Conservation (phyloP, 2,797 vertebrate species). For the Acanthurus leucopareius region DNA sequence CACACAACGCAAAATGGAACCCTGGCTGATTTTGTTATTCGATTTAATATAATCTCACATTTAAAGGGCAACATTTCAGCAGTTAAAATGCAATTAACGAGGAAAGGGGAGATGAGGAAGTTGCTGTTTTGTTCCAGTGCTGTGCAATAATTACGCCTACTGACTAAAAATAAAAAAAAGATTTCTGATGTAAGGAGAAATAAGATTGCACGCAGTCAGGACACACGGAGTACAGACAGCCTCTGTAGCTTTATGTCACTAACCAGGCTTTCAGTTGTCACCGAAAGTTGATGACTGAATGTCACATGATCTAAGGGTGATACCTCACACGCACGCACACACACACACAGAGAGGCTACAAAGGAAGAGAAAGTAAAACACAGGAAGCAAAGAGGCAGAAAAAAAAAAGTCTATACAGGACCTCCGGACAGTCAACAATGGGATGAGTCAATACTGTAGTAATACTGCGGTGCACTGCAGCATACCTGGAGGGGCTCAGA, state of each 20-base stretch:
- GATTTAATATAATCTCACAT: slow-evolving; percentile 43
- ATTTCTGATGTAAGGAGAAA: slow-evolving; percentile 23
- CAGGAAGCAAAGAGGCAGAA: slow-evolving; percentile 36
- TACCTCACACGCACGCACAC: not conserved
- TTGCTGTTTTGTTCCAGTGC: slow-evolving; percentile 18
- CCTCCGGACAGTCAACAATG: slow-evolving; percentile 45
- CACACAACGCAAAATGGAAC: slow-evolving; percentile 47
- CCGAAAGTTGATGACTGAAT: slow-evolving; percentile 49
- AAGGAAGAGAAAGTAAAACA: slow-evolving; percentile 37
- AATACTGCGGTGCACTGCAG: slow-evolving; percentile 71
- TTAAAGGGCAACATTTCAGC: slow-evolving; percentile 20
- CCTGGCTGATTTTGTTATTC: slow-evolving; percentile 25
- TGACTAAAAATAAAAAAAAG: slow-evolving; percentile 14
- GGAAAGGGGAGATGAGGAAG: slow-evolving; percentile 8
- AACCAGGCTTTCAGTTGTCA: slow-evolving; percentile 38
- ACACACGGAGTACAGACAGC: not conserved
- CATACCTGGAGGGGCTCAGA: slow-evolving; percentile 73
- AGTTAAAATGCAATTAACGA: slow-evolving; percentile 42
- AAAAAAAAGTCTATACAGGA: slow-evolving; percentile 35
- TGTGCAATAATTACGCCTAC: slow-evolving; percentile 39
- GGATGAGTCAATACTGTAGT: slow-evolving; percentile 69
- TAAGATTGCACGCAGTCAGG: slow-evolving; percentile 24
- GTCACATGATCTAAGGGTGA: slow-evolving; percentile 9
- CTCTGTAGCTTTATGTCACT: slow-evolving; percentile 34
- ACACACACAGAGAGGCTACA: not conserved